Conservation (phyloP, 1,140 invertebrate species). For the Cheumatopsyche charites region DNA sequence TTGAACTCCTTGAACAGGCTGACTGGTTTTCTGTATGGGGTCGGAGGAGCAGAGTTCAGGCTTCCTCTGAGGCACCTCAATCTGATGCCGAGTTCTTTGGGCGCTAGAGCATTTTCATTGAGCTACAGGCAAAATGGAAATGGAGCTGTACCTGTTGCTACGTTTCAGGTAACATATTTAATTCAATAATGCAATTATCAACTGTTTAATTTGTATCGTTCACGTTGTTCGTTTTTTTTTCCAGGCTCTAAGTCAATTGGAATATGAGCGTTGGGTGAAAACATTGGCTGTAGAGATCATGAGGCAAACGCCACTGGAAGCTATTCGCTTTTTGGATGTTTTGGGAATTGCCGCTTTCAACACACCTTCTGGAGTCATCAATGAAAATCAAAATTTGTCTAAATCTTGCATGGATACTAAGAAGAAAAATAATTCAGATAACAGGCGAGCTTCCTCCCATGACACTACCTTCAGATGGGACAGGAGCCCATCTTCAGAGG, state of each 20-base stretch:
- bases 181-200: background rate
- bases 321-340: conserved; percentile 61
- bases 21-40: conserved; percentile 54
- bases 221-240: conserved; percentile 36
- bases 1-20: conserved; percentile 37
- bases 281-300: conserved; percentile 68
- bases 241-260: conserved; percentile 63
- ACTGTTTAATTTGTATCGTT: background rate
- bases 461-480: conserved; percentile 52
- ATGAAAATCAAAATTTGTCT: background rate
- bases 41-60: conserved; percentile 44
- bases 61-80: conserved; percentile 60
- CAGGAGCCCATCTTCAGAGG: conserved; percentile 55
- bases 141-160: conserved; percentile 39
- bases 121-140: conserved; percentile 45
- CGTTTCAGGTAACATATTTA: conserved; percentile 48
- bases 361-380: conserved; percentile 27
- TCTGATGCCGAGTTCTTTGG: conserved; percentile 56
- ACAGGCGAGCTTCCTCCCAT: conserved; percentile 21
- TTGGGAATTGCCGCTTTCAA: conserved; percentile 52
- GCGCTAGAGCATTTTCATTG: conserved; percentile 47
- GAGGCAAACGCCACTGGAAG: conserved; percentile 67
- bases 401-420: background rate
- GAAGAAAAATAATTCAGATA: background rate
- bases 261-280: conserved; percentile 68